phyloP scores from a whole-genome alignment of 2,797 vertebrate genomes.

The Gastrophryne carolinensis region DNA sequence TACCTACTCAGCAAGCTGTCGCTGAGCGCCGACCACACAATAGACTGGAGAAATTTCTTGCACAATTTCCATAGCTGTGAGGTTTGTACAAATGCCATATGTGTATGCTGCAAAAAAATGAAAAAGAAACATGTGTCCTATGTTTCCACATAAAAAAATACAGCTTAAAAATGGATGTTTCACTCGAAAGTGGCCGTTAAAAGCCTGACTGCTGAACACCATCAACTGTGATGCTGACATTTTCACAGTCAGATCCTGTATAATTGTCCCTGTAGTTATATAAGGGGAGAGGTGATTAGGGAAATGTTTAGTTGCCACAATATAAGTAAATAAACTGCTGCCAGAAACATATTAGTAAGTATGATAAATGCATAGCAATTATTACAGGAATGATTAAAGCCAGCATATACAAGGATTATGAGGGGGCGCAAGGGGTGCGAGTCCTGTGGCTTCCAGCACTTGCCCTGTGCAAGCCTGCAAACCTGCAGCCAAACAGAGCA shows the following conservation, averaged over 20 bases:
- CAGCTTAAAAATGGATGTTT: constrained; percentile 25
- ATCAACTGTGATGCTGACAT: neutral
- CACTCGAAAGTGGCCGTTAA: constrained; percentile 12
- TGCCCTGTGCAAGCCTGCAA: no score
- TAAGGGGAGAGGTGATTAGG: no score
- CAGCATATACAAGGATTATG: no score
- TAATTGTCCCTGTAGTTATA: no score
- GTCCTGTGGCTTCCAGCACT: no score
- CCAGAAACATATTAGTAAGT: no score
- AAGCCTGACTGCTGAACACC: neutral
- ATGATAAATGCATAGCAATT: no score
- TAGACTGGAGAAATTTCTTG: constrained; percentile 67
- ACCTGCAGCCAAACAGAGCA: no score
- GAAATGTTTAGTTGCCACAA: no score
- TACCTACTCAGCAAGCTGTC: constrained; percentile 64
- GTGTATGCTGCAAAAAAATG: neutral
- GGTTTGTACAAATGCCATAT: constrained; percentile 52
- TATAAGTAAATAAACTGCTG: no score
- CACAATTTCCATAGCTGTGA: constrained; percentile 57
- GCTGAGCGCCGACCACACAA: constrained; percentile 54
- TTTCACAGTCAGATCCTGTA: neutral
- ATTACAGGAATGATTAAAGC: no score
- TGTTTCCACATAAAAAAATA: constrained; percentile 18
- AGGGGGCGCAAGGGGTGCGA: no score
- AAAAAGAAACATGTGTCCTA: neutral